Evolutionary conservation across 92 coral and sea anemone genomes (phyloP).

Genomic region (Palythoa caribaeorum): DNA sequence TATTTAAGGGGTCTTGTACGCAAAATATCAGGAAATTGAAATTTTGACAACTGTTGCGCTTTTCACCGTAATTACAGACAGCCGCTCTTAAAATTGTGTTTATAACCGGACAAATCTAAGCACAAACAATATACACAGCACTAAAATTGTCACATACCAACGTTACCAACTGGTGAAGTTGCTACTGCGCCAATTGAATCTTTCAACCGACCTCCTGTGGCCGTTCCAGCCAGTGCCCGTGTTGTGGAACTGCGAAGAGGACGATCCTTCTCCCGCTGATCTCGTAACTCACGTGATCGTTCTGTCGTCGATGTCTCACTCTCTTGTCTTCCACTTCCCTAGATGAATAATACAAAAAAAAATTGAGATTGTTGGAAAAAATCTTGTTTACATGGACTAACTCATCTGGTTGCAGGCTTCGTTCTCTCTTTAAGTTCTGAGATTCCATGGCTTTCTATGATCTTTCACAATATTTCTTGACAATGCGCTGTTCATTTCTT

Average conservation of each 20-base stretch:
- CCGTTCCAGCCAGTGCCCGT: constrained; percentile 85
- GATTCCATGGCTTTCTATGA: too few relatives aligned
- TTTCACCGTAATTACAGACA: neutral
- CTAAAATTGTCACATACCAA: neutral
- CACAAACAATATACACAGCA: neutral
- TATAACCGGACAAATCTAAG: too few relatives aligned
- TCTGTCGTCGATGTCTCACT: constrained; percentile 5
- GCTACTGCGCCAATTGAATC: constrained; percentile 83
- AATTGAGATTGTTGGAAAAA: neutral
- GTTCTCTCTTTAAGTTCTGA: too few relatives aligned
- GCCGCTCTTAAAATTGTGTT: neutral
- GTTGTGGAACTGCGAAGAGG: constrained; percentile 95
- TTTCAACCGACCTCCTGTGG: constrained; percentile 82
- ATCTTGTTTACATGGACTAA: neutral
- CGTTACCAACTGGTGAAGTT: constrained; percentile 91
- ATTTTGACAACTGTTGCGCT: neutral
- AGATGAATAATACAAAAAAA: neutral
- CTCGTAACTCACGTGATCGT: constrained; percentile 71
- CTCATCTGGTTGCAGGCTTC: neutral
- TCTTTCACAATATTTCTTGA: too few relatives aligned
- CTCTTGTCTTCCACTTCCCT: constrained; percentile 36
- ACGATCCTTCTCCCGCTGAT: constrained; percentile 80
- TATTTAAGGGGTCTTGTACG: too few relatives aligned
- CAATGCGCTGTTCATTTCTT: too few relatives aligned
- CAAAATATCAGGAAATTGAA: too few relatives aligned